Base-by-base conservation (phyloP, 2,113 vertebrate species). In the Vidua macroura region DNA sequence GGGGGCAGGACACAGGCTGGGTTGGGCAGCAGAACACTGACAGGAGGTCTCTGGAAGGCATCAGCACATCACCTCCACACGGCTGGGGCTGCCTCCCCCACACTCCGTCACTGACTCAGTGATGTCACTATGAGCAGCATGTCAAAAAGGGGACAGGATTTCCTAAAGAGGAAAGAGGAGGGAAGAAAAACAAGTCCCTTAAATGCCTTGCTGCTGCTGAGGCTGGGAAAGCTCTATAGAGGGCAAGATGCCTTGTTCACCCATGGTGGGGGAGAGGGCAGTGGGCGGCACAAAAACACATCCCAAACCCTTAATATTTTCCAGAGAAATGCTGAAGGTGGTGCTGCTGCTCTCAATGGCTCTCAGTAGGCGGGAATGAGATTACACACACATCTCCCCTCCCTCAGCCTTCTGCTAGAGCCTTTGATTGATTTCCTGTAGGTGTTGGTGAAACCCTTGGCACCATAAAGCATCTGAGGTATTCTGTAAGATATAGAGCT, bases 371-470 rank as follows among this genome's bases (percentile, higher is more conserved):
- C 0, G 16, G 85, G 76, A 94, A 90, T 60, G 80, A 90, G 90
- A 86, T 94, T 93, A 90, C 44, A 78, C 37, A 86, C 1, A 28
- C 81, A 75, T 44, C 44, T 90, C 37, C 58, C 76, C 86, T 92
- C 92, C 94, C 69, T 94, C 90, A 78, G 52, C 56, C 69, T 96
- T 94, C 83, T 88, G 83, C 66, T 90, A 46, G 56, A 84, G 69
- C 28, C 25, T 86, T 92, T 95, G 94, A 95, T 86, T 95, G 93
- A 95, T 89, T 91, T 91, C 23, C 74, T 84, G 94, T 84, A 93
- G 95, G 93, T 64, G 92, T 70, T 88, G 85, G 88, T 75, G 85
- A 95, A 96, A 90, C 73, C 88, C 93, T 93, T 86, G 62, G 73
- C 81, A 86, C 60, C 49, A 49, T 15, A 81, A 83, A 90, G 55